Evolutionary conservation across 2,113 vertebrate species (phyloP), one percentile per base, ranked within the genome.

Genomic region (Cygnus buccinator): DNA sequence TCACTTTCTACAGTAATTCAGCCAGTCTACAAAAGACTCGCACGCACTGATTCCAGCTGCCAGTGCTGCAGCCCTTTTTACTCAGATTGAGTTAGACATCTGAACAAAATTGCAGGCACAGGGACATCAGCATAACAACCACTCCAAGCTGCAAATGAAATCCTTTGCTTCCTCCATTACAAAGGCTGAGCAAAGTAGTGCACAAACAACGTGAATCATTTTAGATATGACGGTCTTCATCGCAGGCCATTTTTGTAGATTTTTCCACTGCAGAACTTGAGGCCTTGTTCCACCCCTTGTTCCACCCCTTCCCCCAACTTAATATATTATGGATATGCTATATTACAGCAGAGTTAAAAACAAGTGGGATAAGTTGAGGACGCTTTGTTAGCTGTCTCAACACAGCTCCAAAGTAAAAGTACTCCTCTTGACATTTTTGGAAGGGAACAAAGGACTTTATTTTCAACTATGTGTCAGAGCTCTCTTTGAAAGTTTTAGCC

Each of bases 1-100:
- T 66, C 58, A 48, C 35, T 90, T 87, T 79, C 78, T 61, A 75
- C 17, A 72, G 33, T n/a, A 78, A 84, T 59, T 72, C 52, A 79
- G 26, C 4, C 48, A 66, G 58, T 37, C 55, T 88, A 48, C 35
- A 70, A 73, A 66, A 90, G 26, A 66, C 11, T 63, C 22, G 9
- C n/a, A 63, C 0, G 2, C 8, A 81, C 12, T n/a, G 67, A 13
- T 58, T 71, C 19, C 74, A 84, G 50, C 55, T 57, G 87, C 66
- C 65, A 78, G 73, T 2, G 2, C 14, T 63, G 46, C 52, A 74
- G 77, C 33, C 68, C 62, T 10, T 75, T 72, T 52, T 61, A 79
- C 23, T 68, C 54, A 70, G 18, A 61, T 25, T 46, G 73, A 75
- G 48, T 33, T 14, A 77, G 12, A 46, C 35, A 76, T 50, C 37